phyloP scores from a whole-genome alignment of 2,797 vertebrate species.

The Syngnathus acus region DNA sequence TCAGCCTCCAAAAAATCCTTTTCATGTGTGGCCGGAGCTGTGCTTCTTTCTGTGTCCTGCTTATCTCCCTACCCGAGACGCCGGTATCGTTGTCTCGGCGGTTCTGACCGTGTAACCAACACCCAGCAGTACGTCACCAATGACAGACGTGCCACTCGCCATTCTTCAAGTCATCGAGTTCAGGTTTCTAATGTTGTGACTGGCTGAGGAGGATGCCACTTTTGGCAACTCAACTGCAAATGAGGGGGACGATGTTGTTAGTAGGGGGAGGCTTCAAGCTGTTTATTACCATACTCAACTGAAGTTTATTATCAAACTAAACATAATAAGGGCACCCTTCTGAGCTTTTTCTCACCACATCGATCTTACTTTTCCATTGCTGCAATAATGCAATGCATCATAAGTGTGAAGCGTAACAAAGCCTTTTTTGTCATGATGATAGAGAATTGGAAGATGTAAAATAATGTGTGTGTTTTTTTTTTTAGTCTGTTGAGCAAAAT shows the following conservation, averaged over 20 bases:
- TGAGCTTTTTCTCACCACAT: constrained; percentile 13
- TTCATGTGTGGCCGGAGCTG: constrained; percentile 49
- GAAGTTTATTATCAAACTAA: background rate
- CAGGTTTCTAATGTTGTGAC: background rate
- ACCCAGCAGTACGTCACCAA: constrained; percentile 8
- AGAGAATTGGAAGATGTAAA: constrained; percentile 23
- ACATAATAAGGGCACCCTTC: background rate
- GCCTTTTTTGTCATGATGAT: constrained; percentile 22
- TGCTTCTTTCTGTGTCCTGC: constrained; percentile 39
- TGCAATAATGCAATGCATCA: constrained; percentile 21
- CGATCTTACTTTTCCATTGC: constrained; percentile 13
- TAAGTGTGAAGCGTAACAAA: constrained; percentile 15
- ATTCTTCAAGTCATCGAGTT: background rate
- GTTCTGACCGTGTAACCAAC: constrained; percentile 25
- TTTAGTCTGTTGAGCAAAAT: constrained; percentile 1
- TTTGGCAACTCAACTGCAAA: background rate
- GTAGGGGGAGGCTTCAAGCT: no score
- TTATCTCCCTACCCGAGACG: constrained; percentile 46
- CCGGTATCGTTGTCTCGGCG: constrained; percentile 36
- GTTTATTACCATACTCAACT: background rate
- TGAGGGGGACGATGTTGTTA: background rate
- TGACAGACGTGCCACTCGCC: background rate
- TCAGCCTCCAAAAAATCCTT: constrained; percentile 47
- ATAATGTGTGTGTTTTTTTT: background rate
- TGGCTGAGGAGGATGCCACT: background rate